phyloP scores from a whole-genome alignment of 2,797 vertebrate species.

The Cheracebus regulus region DNA sequence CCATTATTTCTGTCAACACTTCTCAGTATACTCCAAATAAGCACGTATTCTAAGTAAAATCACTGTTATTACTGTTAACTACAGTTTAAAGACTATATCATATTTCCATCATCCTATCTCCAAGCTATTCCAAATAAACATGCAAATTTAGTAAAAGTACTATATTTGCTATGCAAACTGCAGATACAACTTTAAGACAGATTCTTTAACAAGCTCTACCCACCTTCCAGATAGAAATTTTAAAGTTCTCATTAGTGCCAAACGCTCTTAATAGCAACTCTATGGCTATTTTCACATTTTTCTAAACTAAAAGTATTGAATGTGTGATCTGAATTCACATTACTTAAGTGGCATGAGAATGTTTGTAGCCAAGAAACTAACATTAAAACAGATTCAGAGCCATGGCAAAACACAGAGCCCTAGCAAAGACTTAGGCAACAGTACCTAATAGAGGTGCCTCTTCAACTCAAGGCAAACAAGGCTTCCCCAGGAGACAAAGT shows the following conservation, averaged over 20 bases:
- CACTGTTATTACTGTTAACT: neutral
- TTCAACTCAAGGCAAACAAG: neutral
- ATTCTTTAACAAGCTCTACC: neutral
- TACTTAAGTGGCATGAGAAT: neutral
- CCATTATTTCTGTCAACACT: neutral
- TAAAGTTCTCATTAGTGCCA: neutral
- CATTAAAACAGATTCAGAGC: neutral
- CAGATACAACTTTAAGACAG: neutral
- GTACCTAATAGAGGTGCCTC: neutral
- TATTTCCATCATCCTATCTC: neutral
- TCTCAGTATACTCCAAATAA: neutral
- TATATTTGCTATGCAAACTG: neutral
- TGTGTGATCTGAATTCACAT: neutral
- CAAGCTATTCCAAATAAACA: constrained; percentile 46
- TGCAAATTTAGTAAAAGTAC: neutral
- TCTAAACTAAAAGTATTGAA: neutral
- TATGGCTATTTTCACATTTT: neutral
- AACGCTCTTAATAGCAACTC: neutral
- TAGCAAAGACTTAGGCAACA: neutral
- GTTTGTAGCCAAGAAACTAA: neutral
- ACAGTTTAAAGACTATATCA: neutral
- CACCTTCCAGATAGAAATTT: neutral
- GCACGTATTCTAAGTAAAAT: neutral
- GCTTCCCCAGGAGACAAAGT: neutral
- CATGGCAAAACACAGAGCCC: neutral